phyloP scores from a whole-genome alignment of 2,797 vertebrate species.

The Picus viridis region DNA sequence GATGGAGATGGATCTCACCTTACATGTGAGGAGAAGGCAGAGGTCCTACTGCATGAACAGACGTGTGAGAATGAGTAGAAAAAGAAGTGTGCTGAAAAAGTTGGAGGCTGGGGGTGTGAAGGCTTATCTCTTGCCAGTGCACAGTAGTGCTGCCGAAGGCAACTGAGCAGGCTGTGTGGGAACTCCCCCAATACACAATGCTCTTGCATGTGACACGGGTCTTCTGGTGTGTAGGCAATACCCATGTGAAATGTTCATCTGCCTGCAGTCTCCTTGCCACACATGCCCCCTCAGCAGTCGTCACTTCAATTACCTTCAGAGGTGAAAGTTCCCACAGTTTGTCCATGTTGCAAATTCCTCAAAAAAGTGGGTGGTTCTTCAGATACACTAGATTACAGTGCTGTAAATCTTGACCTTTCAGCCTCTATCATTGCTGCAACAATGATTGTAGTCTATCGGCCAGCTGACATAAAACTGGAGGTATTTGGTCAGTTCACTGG shows the following conservation, averaged over 20 bases:
- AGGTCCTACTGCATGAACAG: not conserved
- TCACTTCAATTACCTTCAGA: not conserved
- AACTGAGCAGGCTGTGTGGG: not conserved
- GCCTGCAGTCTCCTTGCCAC: not conserved
- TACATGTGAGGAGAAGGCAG: not conserved
- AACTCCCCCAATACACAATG: rapidly evolving
- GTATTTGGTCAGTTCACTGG: not conserved
- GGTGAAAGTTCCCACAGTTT: not conserved
- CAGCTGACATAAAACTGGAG: not conserved
- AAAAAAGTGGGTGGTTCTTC: not conserved
- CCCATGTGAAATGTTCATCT: not conserved
- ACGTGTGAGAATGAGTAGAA: not conserved
- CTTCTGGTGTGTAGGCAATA: not conserved
- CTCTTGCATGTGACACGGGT: not conserved
- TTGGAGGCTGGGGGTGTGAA: not conserved
- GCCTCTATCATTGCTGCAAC: not conserved
- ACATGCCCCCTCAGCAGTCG: rapidly evolving
- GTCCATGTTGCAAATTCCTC: not conserved
- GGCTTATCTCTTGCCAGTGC: not conserved
- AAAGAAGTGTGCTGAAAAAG: rapidly evolving
- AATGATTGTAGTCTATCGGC: not conserved
- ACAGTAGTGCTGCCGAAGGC: not conserved
- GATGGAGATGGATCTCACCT: not conserved
- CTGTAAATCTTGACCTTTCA: not conserved
- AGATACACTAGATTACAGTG: not conserved